Conservation (phyloP, 2,888 invertebrate genomes). For the Xanthorhoe designata region DNA sequence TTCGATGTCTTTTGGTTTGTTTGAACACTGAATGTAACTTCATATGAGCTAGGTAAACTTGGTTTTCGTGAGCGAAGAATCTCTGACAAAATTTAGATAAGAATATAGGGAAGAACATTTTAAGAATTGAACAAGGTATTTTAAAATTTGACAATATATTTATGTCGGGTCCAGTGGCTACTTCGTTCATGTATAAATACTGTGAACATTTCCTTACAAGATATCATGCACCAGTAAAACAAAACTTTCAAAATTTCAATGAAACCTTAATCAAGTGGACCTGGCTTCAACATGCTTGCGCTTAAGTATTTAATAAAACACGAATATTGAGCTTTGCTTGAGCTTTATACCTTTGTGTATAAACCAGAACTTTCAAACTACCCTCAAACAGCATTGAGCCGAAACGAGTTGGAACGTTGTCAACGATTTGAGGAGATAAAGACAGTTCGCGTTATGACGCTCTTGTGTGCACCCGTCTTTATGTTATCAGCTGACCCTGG, state of each 20-base stretch:
- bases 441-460: slow-evolving; percentile 50
- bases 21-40: neutral
- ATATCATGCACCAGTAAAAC: no score
- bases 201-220: no score
- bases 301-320: neutral
- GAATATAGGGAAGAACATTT: no score
- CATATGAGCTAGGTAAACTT: neutral
- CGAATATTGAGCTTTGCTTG: slow-evolving; percentile 3
- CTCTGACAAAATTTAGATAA: no score
- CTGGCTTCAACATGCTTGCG: neutral
- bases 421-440: slow-evolving; percentile 57
- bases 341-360: slow-evolving; percentile 32
- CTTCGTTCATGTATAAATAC: no score
- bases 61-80: neutral
- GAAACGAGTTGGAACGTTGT: slow-evolving; percentile 55
- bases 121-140: no score
- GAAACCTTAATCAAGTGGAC: no score
- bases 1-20: slow-evolving; percentile 20
- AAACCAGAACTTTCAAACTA: slow-evolving; percentile 41
- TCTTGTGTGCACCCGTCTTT: slow-evolving; percentile 34
- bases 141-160: no score
- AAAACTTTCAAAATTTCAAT: no score
- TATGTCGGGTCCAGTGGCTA: no score
- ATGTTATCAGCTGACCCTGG: slow-evolving; percentile 26
- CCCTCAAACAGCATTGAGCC: slow-evolving; percentile 49